Conservation (phyloP, 2,888 invertebrate species). For the Agriopis marginaria region DNA sequence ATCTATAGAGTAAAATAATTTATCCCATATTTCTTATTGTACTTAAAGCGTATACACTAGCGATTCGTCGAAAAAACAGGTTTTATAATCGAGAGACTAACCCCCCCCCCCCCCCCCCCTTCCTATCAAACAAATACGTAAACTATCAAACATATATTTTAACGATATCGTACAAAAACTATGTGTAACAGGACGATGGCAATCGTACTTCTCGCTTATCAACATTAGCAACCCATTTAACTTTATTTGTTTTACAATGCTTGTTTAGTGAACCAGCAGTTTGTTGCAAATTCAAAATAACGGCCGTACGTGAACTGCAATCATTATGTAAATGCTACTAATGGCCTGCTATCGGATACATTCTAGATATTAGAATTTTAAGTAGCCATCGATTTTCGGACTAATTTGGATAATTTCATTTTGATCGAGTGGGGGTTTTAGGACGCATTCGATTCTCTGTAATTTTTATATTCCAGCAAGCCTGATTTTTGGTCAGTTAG, state of each 20-base stretch:
- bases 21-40: too few relatives aligned
- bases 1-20: too few relatives aligned
- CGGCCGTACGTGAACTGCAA: slow-evolving; percentile 19
- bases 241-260: slow-evolving; percentile 9
- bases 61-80: too few relatives aligned
- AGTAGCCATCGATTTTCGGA: slow-evolving; percentile 12
- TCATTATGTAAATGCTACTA: slow-evolving; percentile 42
- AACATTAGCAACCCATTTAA: neutral
- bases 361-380: slow-evolving; percentile 23
- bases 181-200: neutral
- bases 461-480: too few relatives aligned
- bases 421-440: slow-evolving; percentile 6
- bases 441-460: neutral
- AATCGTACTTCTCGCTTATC: neutral
- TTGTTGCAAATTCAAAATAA: slow-evolving; percentile 25
- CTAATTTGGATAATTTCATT: slow-evolving; percentile 27
- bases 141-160: neutral
- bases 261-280: slow-evolving; percentile 14
- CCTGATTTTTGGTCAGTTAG: neutral
- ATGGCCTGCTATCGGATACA: slow-evolving; percentile 25
- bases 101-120: too few relatives aligned
- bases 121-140: neutral
- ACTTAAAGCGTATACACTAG: too few relatives aligned
- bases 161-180: neutral
- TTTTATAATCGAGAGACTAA: too few relatives aligned